A percentile compares a stretch with the other conserved stretches of the same genome.
phyloP scores from a whole-genome alignment of 1,140 invertebrate species.

The Cyclargus thomasi region DNA sequence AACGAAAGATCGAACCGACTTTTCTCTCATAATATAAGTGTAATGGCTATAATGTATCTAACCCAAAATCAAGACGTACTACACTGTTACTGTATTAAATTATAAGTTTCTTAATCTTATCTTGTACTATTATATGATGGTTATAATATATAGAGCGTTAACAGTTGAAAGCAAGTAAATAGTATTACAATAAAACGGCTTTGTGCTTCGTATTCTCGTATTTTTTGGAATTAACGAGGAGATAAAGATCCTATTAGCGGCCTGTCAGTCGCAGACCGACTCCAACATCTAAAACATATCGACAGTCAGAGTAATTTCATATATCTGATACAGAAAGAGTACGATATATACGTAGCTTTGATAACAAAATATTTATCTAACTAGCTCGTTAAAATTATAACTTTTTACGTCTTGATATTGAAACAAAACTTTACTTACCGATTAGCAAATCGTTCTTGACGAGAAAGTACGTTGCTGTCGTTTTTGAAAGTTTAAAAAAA shows the following conservation, averaged over 20 bases:
- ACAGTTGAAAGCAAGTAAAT: background rate
- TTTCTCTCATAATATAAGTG: no score
- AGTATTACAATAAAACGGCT: background rate
- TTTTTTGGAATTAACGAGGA: conserved; percentile 1
- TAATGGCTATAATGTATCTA: no score
- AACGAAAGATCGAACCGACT: no score
- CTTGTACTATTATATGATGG: no score
- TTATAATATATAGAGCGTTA: background rate
- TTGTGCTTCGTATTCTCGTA: background rate
- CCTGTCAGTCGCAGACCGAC: background rate
- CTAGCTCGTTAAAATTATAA: no score
- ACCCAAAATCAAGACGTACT: no score
- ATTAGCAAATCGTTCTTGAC: background rate
- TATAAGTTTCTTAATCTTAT: no score
- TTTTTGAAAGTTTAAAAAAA: background rate
- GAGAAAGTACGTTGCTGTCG: no score
- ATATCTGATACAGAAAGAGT: background rate
- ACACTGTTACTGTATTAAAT: no score
- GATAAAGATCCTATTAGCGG: conserved; percentile 2
- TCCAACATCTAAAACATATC: background rate
- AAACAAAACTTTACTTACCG: background rate
- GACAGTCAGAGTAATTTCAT: background rate
- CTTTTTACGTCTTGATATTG: background rate
- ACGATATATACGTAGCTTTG: background rate
- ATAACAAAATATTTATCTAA: no score